Base-by-base conservation (phyloP, 1,140 invertebrate genomes). In the Liolophura sinensis region DNA sequence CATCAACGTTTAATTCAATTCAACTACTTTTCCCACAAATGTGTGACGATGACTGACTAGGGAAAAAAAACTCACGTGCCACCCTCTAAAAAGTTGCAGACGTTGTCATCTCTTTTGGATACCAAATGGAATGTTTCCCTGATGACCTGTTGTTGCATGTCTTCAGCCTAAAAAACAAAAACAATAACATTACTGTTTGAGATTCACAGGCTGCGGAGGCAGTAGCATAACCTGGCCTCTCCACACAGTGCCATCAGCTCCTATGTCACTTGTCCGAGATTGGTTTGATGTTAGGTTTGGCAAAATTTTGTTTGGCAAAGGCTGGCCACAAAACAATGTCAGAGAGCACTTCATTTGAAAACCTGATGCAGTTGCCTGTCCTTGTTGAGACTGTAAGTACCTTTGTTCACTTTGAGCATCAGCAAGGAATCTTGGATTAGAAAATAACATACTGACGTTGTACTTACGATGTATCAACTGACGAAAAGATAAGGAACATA, bases 101-200 rank as follows among this genome's bases (percentile, higher is more conserved):
- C 97, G 89, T 99, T 99, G 80, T 99, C 98, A 85, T 99, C 97
- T 75, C 98, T 87, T 84, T 99, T 99, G 0, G 97, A 99, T 0
- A 99, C 97, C 69, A 99, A 85, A 81, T 99, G 97, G 82, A 99
- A 99, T 52, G 97, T 99, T 87, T 99, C 97, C 84, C 98, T 94
- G 68, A 99, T 95, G 75, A 99, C 99, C 86, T 99, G 96, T 82
- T 99, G 97, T 78, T 99, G 97, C 89, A 98, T 92, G 83, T 98
- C 97, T 89, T 99, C 97, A 85, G 93, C 92, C 97, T 99, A 81
- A 64, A 88, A 88, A 67, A 72, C 65, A 68, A 70, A 65, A 78
- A 54, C 64, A 52, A 56, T 20, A 71, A 74, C 31, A 48, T 47
- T 54, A 49, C 40, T 66, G n/a, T 20, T 60, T 58, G 24, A 46